Evolutionary conservation across 1,140 invertebrate species (phyloP).

Genomic region (Drosophila setifemur): DNA sequence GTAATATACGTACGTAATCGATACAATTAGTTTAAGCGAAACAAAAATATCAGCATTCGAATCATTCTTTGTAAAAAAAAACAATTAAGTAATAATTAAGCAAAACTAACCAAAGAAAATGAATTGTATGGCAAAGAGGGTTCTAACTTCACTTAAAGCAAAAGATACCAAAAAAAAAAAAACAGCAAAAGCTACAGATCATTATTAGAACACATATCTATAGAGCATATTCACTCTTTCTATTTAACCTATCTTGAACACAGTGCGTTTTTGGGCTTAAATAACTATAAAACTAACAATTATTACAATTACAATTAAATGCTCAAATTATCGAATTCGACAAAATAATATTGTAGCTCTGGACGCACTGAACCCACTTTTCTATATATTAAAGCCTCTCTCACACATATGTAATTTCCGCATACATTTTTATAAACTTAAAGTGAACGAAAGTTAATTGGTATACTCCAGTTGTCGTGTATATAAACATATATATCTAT

Average conservation of each 20-base stretch:
- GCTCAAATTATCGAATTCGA: not conserved
- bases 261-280: constrained; percentile 6
- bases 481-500: constrained; percentile 18
- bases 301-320: too few relatives aligned
- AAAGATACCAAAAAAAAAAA: not conserved
- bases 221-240: not conserved
- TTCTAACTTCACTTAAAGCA: not conserved
- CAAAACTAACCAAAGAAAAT: constrained; percentile 14
- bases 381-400: constrained; percentile 3
- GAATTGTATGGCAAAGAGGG: constrained; percentile 55
- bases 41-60: constrained; percentile 31
- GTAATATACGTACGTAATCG: constrained; percentile 26
- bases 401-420: constrained; percentile 36
- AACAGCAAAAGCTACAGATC: not conserved
- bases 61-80: constrained; percentile 50
- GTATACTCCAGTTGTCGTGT: constrained; percentile 32
- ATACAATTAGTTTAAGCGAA: constrained; percentile 47
- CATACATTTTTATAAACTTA: constrained; percentile 24
- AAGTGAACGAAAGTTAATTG: constrained; percentile 21
- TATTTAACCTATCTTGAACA: not conserved
- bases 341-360: not conserved
- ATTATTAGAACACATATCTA: constrained; percentile 16
- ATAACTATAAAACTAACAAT: not conserved
- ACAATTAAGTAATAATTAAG: constrained; percentile 35
- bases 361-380: constrained; percentile 2